Base-by-base conservation (phyloP, 2,113 vertebrate species). In the Nothobranchius kuhntae region DNA sequence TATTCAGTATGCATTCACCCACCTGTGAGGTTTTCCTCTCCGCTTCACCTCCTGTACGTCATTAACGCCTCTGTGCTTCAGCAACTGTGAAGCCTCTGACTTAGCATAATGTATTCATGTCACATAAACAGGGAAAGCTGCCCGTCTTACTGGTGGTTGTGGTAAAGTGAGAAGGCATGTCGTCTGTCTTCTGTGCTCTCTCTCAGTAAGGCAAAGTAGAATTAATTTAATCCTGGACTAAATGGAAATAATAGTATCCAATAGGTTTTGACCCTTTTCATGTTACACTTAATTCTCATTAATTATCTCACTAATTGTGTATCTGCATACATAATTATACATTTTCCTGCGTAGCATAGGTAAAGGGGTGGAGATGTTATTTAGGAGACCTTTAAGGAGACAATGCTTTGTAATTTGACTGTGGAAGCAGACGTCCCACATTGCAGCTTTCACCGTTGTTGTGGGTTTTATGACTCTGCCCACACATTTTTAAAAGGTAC, bases 61-160 rank as follows among this genome's bases (percentile, higher is more conserved):
- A 47, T 45, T 60, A 26, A 60, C 13, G 58, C 44, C 58, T 60
- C 40, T 26, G 44, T 40, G 24, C 44, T 21, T 26, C 58, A 46
- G 58, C 58, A 60, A 21, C 58, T 15, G 57, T 24, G 58, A 60
- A 47, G 21, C 47, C 58, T 14, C 58, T 47, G 44, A 60, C 21
- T 14, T 15, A 60, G 14, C 42, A 26, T 59, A 24, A 59, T 59
- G 26, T 45, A 45, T 24, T n/a, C 40, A 47, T 24, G 17, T 60
- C 58, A 47, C 13, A 15, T 47, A 44, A 60, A 46, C 58, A 46
- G 44, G 45, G 24, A 26, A 60, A 60, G 13, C 42, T 45, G 57
- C 46, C 57, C 42, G 6, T 42, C 17, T 46, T 42, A n/a, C 38
- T 57, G 36, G 55, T 42, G 36, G n/a, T 14, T 11, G 55, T 6